Evolutionary conservation across 2,888 invertebrate genomes (phyloP), one percentile per base, ranked within the genome.

Genomic region (Acleris emargana): DNA sequence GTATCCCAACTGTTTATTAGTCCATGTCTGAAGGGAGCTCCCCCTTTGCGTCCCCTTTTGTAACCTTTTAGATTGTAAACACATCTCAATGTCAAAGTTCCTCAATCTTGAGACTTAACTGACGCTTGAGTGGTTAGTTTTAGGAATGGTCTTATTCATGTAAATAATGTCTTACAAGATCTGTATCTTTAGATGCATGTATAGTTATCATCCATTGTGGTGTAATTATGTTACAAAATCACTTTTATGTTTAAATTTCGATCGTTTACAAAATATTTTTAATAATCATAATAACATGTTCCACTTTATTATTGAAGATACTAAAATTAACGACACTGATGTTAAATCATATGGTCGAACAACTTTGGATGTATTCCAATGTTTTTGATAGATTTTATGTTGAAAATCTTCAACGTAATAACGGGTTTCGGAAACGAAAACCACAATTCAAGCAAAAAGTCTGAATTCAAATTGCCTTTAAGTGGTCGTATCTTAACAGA

Each of bases 1-100:
- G 80, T 89, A 83, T 91, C 91, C 74, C 69, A 71, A 71, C 72
- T 91, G 91, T 91, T 91, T 91, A 87, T 89, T 87, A 76, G 80
- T 83, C 76, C 77, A 80, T 78, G 88, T 86, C 83, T 78, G 70
- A 75, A 77, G 81, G 79, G 80, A 71, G 78, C 84, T 82, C 83
- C 80, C 76, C 76, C 77, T 75, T 80, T 70, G 75, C 69, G 70
- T 71, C 73, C 71, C 58, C 50, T 64, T 53, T 61, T 58, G 61
- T 67, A 73, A 73, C 74, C 81, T 84, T 84, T 84, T 80, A 79
- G 81, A 83, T 78, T 81, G 73, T 79, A 77, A 80, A 77, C 73
- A 76, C 69, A 77, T 72, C 76, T 69, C 69, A 71, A 76, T 79
- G 76, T 77, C 77, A 77, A 42, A 51, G 22, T 59, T 59, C n/a